Conservation (phyloP, 2,113 vertebrate genomes). For the Limanda limanda region DNA sequence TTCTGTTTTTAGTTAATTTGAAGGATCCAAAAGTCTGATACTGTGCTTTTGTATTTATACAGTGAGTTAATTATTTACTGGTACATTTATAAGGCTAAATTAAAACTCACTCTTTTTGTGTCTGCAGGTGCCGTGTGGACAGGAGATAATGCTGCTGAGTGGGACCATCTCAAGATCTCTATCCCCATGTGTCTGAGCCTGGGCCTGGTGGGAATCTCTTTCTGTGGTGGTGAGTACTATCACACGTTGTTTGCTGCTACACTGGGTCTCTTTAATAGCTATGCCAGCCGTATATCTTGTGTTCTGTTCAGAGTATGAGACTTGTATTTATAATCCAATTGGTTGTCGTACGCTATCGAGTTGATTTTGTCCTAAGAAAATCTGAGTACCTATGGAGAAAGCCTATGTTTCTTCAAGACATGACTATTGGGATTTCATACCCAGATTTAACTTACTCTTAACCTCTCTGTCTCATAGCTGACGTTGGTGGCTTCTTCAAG, state of each 20-base stretch:
- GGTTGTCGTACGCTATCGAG: too few species aligned
- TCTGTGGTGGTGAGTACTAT: slow-evolving; percentile 88
- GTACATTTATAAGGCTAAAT: too few species aligned
- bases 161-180: slow-evolving; percentile 91
- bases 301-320: background rate
- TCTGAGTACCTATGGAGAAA: too few species aligned
- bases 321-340: background rate
- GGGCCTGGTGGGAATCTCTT: slow-evolving; percentile 88
- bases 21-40: background rate
- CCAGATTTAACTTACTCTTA: too few species aligned
- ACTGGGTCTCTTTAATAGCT: background rate
- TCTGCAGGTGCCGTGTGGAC: slow-evolving; percentile 91
- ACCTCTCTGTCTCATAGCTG: slow-evolving; percentile 78
- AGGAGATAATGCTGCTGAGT: slow-evolving; percentile 91
- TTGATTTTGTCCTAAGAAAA: too few species aligned
- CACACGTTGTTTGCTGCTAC: background rate
- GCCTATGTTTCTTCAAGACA: background rate
- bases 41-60: too few species aligned
- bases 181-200: slow-evolving; percentile 93
- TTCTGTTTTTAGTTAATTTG: background rate
- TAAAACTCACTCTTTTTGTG: slow-evolving; percentile 4
- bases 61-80: too few species aligned
- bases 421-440: background rate
- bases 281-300: background rate
- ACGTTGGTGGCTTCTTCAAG: slow-evolving; percentile 93